These are phyloP conservation scores for Pinctada fucata DNA, from an alignment of 2,888 invertebrate species.

Conservation along the genomic window DNA sequence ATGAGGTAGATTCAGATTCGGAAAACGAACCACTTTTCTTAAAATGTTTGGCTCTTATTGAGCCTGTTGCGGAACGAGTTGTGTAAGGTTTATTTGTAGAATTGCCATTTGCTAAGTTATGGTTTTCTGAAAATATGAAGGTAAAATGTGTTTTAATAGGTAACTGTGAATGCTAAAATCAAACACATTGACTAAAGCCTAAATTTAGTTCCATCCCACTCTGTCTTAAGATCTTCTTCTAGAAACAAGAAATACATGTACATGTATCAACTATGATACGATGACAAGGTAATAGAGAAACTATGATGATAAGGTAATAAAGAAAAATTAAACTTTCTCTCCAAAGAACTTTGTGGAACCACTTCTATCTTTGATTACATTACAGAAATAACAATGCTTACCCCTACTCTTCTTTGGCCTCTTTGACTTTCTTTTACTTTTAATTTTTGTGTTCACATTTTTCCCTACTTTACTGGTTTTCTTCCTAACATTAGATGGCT, in stretches of 20 bases:
- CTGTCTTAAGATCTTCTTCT: no score
- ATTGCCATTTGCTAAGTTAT: constrained; percentile 30
- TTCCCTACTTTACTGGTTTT: neutral
- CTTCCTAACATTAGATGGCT: neutral
- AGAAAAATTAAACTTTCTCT: no score
- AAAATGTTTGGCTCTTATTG: constrained; percentile 42
- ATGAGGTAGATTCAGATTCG: constrained; percentile 19
- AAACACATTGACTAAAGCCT: no score
- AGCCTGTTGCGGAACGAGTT: constrained; percentile 54
- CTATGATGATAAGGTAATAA: no score
- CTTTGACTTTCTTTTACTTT: neutral
- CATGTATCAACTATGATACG: no score
- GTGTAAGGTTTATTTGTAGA: constrained; percentile 41
- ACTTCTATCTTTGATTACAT: no score
- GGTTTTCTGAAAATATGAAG: constrained; percentile 15
- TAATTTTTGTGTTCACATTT: neutral
- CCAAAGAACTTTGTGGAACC: no score
- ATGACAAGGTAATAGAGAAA: no score
- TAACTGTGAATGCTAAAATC: no score
- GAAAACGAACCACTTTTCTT: constrained; percentile 29
- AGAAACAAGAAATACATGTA: no score
- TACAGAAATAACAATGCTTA: neutral
- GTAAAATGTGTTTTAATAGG: neutral
- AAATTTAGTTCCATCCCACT: no score
- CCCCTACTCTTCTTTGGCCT: neutral